phyloP scores from a whole-genome alignment of 1,140 invertebrate species.

The Mya arenaria region DNA sequence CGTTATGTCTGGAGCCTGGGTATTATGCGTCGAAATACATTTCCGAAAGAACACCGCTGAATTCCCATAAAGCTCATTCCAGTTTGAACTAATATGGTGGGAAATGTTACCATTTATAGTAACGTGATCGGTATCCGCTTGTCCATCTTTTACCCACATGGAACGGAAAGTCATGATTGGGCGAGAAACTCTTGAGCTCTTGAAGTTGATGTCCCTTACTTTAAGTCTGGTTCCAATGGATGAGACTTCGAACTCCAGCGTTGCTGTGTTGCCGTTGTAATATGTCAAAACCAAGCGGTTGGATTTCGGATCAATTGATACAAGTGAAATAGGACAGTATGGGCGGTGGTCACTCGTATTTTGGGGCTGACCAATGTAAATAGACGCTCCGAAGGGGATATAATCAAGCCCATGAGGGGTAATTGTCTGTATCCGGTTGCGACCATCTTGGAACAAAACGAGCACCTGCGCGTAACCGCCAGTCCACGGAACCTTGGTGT shows the following conservation, averaged over 20 bases:
- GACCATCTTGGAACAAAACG: slow-evolving; percentile 47
- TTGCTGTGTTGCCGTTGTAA: slow-evolving; percentile 27
- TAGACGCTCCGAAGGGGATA: slow-evolving; percentile 43
- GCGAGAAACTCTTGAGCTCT: neutral
- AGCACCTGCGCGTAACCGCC: slow-evolving; percentile 39
- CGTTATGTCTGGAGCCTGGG: slow-evolving; percentile 40
- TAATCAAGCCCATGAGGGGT: slow-evolving; percentile 51
- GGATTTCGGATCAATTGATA: slow-evolving; percentile 25
- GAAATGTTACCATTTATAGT: slow-evolving; percentile 46
- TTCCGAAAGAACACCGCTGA: slow-evolving; percentile 46
- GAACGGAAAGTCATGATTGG: slow-evolving; percentile 52
- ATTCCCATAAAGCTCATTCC: slow-evolving; percentile 42
- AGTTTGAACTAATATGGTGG: slow-evolving; percentile 39
- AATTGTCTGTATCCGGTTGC: slow-evolving; percentile 28
- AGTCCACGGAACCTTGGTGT: slow-evolving; percentile 44
- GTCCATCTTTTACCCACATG: slow-evolving; percentile 45
- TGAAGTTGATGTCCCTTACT: slow-evolving; percentile 35
- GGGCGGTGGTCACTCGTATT: neutral
- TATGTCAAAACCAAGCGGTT: neutral
- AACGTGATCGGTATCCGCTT: slow-evolving; percentile 50
- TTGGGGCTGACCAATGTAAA: slow-evolving; percentile 37
- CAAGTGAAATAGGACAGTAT: slow-evolving; percentile 17
- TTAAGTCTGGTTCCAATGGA: slow-evolving; percentile 20
- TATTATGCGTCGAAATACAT: slow-evolving; percentile 46
- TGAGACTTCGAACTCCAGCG: neutral